Evolutionary conservation across 2,888 invertebrate species (phyloP).

Genomic region (Eristalinus sepulchralis): DNA sequence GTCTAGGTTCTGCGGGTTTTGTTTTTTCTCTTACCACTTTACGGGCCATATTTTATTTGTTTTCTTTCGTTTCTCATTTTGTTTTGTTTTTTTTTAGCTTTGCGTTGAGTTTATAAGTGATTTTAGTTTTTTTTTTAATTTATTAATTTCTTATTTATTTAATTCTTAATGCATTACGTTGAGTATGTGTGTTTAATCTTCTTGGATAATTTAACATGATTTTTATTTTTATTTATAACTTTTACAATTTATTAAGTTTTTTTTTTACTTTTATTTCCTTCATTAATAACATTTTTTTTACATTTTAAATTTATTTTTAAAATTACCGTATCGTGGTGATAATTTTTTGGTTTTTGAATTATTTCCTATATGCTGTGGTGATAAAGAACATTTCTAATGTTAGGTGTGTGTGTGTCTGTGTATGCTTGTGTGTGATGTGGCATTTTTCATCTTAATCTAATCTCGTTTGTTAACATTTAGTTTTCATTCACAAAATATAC

Average conservation of each 20-base stretch:
- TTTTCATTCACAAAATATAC: conserved; percentile 32
- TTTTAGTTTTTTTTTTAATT: conserved; percentile 69
- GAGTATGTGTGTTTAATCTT: conserved; percentile 54
- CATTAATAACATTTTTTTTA: conserved; percentile 48
- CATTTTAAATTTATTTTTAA: conserved; percentile 52
- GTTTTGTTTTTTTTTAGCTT: conserved; percentile 23
- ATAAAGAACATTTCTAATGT: conserved; percentile 54
- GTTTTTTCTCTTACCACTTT: conserved; percentile 52
- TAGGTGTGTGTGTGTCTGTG: conserved; percentile 31
- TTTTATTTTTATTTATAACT: conserved; percentile 49
- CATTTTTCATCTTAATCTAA: conserved; percentile 28
- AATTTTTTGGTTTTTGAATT: conserved; percentile 9
- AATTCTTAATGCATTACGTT: conserved; percentile 57
- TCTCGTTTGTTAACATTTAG: conserved; percentile 38
- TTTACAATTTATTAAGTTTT: conserved; percentile 64
- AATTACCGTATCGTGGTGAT: conserved; percentile 65
- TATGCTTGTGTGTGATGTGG: conserved; percentile 25
- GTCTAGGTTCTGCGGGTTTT: conserved; percentile 33
- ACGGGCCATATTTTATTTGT: conserved; percentile 36
- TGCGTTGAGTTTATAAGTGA: conserved; percentile 73
- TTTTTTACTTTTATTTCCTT: conserved; percentile 73
- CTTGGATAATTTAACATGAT: conserved; percentile 56
- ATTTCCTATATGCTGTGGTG: conserved; percentile 46
- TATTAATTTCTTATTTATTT: conserved; percentile 57
- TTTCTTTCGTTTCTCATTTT: neutral